These are phyloP conservation scores for Columba livia DNA, from an alignment of 2,113 vertebrate species.

Conservation along the genomic window DNA sequence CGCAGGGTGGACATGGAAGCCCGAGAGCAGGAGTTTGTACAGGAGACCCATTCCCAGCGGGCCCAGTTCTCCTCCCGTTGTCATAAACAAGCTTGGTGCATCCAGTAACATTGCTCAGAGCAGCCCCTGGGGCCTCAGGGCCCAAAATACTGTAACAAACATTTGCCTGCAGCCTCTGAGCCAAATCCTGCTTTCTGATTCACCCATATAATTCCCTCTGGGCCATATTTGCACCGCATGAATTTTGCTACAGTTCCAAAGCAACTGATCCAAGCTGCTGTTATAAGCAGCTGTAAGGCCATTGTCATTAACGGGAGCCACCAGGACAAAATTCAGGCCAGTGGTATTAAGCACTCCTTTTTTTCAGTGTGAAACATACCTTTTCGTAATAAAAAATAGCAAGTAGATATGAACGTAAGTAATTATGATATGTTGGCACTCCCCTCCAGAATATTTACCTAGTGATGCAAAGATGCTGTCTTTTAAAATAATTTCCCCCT, in stretches of 20 bases:
- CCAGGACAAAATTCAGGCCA: neutral
- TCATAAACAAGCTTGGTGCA: neutral
- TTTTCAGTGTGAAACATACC: neutral
- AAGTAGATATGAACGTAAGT: neutral
- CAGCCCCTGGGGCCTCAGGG: neutral
- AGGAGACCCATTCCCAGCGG: neutral
- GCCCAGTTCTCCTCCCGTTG: neutral
- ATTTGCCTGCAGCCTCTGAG: neutral
- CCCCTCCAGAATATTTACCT: neutral
- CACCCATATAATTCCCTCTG: neutral
- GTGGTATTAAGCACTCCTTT: neutral
- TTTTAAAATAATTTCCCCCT: neutral
- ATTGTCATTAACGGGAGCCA: neutral
- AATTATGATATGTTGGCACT: neutral
- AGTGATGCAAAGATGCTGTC: neutral
- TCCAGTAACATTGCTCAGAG: neutral
- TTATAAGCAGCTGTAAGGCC: neutral
- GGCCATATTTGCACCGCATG: neutral
- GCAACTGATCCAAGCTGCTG: constrained; percentile 15
- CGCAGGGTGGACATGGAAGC: rapidly evolving
- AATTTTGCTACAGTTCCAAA: neutral
- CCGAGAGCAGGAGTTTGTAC: neutral
- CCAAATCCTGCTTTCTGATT: neutral
- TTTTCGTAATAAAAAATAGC: neutral
- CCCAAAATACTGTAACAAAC: neutral